Conservation (phyloP, 2,113 vertebrate genomes). For the Amblyopsis rosae region DNA sequence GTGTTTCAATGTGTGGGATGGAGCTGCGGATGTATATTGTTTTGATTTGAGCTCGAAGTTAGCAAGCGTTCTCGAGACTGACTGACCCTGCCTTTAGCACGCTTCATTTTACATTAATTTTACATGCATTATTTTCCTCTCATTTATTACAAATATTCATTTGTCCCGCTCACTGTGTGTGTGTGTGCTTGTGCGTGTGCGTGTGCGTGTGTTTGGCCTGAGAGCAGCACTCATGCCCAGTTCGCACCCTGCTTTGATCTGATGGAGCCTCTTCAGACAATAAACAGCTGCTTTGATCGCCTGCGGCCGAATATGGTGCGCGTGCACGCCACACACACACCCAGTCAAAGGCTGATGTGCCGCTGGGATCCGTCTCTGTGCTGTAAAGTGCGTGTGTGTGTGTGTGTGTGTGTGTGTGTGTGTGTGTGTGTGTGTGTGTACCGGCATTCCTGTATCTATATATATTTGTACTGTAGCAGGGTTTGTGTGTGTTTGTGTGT, state of each 20-base stretch:
- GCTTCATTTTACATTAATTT: background rate
- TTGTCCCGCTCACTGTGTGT: background rate
- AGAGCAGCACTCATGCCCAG: constrained; percentile 14
- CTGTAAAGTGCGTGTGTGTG: background rate
- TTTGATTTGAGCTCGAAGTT: too few species aligned
- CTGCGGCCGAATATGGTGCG: constrained; percentile 19
- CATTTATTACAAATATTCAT: background rate
- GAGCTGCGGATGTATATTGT: too few species aligned
- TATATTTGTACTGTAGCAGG: background rate
- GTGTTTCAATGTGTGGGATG: too few species aligned
- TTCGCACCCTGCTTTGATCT: constrained; percentile 37
- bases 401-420: background rate
- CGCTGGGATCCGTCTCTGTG: background rate
- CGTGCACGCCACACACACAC: background rate
- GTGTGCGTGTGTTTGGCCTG: background rate
- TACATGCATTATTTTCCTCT: background rate
- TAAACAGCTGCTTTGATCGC: constrained; percentile 52
- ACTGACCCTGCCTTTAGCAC: too few species aligned
- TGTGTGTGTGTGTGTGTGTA: background rate
- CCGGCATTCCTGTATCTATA: background rate
- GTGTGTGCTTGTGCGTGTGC: background rate
- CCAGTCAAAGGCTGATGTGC: background rate
- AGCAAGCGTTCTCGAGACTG: too few species aligned
- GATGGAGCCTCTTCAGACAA: constrained; percentile 35
- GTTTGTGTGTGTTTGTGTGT: background rate